Base-by-base conservation (phyloP, 2,888 invertebrate genomes). In the Ectemnius lituratus region DNA sequence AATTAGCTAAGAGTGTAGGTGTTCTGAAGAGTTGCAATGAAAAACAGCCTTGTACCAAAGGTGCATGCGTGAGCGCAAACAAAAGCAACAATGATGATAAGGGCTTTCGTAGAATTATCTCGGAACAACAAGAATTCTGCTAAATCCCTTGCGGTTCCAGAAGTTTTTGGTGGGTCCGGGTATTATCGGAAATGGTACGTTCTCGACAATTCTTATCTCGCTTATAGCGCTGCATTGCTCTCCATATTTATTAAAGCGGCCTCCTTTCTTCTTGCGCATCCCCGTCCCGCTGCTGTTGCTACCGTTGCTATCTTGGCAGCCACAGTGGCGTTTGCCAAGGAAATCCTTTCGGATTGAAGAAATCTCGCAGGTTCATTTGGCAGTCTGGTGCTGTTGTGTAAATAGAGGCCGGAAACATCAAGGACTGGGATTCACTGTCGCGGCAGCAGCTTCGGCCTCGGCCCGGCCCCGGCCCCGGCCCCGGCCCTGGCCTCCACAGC, bases 351-450 rank as follows among this genome's bases (percentile, higher is more conserved):
- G 79, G 78, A 74, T 79, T 70, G 73, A 58, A 72, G 65, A 83
- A 84, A 78, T 77, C 81, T 78, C 78, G 75, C 75, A 77, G 79
- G 81, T 83, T 85, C 85, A 86, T 86, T 86, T 86, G 82, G 71
- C 82, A 81, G 83, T 83, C 81, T 76, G 45, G 65, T 73, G 75
- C 62, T 64, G 74, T 80, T 70, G 68, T 67, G 77, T 74, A 78
- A 78, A 80, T 80, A 80, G 75, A 75, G 72, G 57, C 70, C 63
- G 61, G 74, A 62, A 70, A 58, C 71, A 67, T 75, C 64, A 70
- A 70, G 67, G 59, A 49, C 47, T 52, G 45, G 16, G 4, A 20
- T 47, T 28, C 60, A 16, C 28, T 8, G 37, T 13, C 59, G 65
- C 37, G 20, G 52, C 63, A n/a, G 66, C 68, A 72, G 67, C 76